Conservation (phyloP, 2,113 vertebrate genomes). For the Illadopsis cleaveri region DNA sequence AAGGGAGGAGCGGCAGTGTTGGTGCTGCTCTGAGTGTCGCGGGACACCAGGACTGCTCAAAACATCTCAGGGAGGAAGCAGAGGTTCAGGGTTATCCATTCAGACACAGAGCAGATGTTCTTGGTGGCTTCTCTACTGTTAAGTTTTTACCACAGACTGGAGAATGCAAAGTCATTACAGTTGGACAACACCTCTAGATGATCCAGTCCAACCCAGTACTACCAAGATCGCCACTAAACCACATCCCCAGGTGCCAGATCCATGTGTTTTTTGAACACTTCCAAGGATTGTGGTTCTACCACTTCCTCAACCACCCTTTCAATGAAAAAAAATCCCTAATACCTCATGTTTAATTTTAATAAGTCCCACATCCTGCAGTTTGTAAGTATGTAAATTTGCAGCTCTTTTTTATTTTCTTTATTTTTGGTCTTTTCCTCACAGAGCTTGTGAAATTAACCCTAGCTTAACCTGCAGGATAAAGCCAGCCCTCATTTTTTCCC, state of each 20-base stretch:
- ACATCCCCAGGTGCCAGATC: neutral
- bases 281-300: neutral
- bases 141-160: neutral
- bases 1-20: neutral
- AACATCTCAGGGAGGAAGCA: neutral
- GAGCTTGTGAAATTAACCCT: neutral
- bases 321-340: neutral
- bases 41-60: rapidly evolving
- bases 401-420: neutral
- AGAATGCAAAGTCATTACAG: neutral
- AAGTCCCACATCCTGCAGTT: neutral
- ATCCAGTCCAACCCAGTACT: neutral
- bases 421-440: neutral
- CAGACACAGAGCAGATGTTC: neutral
- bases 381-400: neutral
- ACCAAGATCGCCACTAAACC: neutral
- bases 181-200: neutral
- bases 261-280: neutral
- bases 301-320: neutral
- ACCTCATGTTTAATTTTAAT: neutral
- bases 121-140: neutral
- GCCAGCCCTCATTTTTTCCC: neutral
- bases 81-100: neutral
- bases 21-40: rapidly evolving
- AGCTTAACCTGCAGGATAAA: neutral